These are phyloP conservation scores for Hololepta plana DNA, from an alignment of 2,888 invertebrate genomes.

Conservation along the genomic window DNA sequence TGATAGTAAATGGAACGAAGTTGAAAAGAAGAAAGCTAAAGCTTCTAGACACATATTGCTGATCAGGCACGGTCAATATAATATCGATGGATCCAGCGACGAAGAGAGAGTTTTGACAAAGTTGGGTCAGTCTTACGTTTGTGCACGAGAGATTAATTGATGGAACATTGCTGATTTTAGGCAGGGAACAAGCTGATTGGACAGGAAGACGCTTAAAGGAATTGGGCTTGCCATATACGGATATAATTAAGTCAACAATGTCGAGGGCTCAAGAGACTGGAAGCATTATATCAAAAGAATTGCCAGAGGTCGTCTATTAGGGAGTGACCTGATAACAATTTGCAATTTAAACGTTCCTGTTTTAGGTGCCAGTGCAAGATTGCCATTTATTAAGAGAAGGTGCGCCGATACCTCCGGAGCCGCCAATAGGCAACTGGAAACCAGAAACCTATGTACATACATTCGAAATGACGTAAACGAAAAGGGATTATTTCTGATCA, in stretches of 20 bases:
- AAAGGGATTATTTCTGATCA: background rate
- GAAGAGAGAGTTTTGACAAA: constrained; percentile 58
- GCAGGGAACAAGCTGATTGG: constrained; percentile 64
- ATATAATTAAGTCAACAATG: constrained; percentile 80
- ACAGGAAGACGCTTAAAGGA: constrained; percentile 70
- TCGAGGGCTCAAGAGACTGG: constrained; percentile 85
- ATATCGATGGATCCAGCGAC: constrained; percentile 52
- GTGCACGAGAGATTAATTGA: too few species aligned
- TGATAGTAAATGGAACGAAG: too few species aligned
- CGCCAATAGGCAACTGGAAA: constrained; percentile 73
- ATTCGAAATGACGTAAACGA: background rate
- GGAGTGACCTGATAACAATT: background rate
- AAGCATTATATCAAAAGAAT: constrained; percentile 52
- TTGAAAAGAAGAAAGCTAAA: constrained; percentile 40
- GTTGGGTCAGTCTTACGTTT: too few species aligned
- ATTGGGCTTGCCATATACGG: constrained; percentile 60
- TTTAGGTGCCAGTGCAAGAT: constrained; percentile 38
- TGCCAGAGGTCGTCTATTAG: constrained; percentile 26
- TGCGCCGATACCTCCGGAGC: constrained; percentile 87
- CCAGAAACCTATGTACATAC: constrained; percentile 54
- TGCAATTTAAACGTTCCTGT: constrained; percentile 41
- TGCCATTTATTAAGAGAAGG: constrained; percentile 79
- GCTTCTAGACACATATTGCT: constrained; percentile 71
- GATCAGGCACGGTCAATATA: constrained; percentile 91
- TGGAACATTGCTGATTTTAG: constrained; percentile 30